These are phyloP conservation scores for Latrodectus elegans DNA, from an alignment of 2,888 invertebrate genomes.

Conservation along the genomic window DNA sequence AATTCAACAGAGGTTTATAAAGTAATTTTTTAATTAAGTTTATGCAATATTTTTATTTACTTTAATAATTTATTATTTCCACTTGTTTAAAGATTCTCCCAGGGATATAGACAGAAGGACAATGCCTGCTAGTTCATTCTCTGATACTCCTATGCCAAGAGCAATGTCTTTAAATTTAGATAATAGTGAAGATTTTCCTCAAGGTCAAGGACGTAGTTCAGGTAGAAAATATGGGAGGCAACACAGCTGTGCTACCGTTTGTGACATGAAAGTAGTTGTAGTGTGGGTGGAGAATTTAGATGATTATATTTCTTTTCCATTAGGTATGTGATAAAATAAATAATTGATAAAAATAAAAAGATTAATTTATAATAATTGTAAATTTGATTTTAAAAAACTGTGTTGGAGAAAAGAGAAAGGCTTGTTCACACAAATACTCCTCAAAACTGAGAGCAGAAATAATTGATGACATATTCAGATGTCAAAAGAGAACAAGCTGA, in stretches of 20 bases:
- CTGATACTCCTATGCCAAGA: slow-evolving; percentile 71
- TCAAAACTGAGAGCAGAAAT: too few species aligned
- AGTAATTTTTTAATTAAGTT: too few species aligned
- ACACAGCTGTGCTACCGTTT: slow-evolving; percentile 68
- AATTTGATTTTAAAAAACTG: too few species aligned
- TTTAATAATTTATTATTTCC: too few species aligned
- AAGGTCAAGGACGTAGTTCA: slow-evolving; percentile 67
- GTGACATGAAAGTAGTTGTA: slow-evolving; percentile 86
- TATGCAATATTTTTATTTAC: too few species aligned
- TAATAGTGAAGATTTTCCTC: slow-evolving; percentile 62
- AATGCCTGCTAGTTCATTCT: slow-evolving; percentile 53
- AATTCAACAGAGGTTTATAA: too few species aligned
- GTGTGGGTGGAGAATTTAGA: slow-evolving; percentile 98
- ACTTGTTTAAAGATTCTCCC: background rate
- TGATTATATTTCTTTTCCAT: slow-evolving; percentile 90
- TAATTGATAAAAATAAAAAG: too few species aligned
- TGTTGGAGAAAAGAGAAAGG: too few species aligned
- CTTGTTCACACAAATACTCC: too few species aligned
- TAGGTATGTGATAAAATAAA: slow-evolving; percentile 79
- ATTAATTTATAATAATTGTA: too few species aligned
- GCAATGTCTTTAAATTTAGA: slow-evolving; percentile 74
- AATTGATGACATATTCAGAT: too few species aligned
- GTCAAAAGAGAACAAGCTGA: too few species aligned
- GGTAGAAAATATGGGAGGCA: slow-evolving; percentile 67
- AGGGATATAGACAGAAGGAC: slow-evolving; percentile 53